Base-by-base conservation (phyloP, 1,140 invertebrate genomes). In the Cyclina sinensis region DNA sequence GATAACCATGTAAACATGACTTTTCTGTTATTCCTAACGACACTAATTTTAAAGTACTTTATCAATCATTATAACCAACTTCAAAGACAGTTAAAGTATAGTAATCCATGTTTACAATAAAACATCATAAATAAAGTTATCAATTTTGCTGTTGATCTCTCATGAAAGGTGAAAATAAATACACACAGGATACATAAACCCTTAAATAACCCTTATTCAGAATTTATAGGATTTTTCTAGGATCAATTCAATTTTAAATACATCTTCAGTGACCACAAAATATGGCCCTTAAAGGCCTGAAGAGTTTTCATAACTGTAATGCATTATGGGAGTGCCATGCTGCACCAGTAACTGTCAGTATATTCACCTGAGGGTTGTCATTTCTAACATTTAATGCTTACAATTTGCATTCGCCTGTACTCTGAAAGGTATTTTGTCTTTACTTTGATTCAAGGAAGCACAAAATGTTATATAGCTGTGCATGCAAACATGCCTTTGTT, bases 71-170 rank as follows among this genome's bases (percentile, higher is more conserved):
- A 62, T 62, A 27, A 7, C 9, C 2, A 62, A 62, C 57, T 62
- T 62, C 57, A 74, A 74, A 74, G 70, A 74, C 39, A 43, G 39
- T 43, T 74, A 48, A 48, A 1, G 12, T 21, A 43, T 48, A 43
- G 48, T 74, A 74, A 74, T 74, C 70, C 70, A 74, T 74, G 70
- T 74, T 74, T 74, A 43, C 70, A 43, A 43, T 74, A 74, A 43
- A 39, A 74, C 48, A 43, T 74, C 21, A 74, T 74, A 74, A 74
- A 74, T 43, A 74, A 74, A 27, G 70, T 43, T 46, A 74, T 74
- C 70, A 74, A 74, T 74, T 74, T 74, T 74, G 39, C 48, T 39
- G 18, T 39, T 74, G 37, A 74, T 74, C 70, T 39, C 70, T 21
- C 32, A 74, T 74, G 39, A 74, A 74, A 43, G 37, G 70, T 24